Base-by-base conservation (phyloP, 2,888 invertebrate species). In the Hylaea fasciaria region DNA sequence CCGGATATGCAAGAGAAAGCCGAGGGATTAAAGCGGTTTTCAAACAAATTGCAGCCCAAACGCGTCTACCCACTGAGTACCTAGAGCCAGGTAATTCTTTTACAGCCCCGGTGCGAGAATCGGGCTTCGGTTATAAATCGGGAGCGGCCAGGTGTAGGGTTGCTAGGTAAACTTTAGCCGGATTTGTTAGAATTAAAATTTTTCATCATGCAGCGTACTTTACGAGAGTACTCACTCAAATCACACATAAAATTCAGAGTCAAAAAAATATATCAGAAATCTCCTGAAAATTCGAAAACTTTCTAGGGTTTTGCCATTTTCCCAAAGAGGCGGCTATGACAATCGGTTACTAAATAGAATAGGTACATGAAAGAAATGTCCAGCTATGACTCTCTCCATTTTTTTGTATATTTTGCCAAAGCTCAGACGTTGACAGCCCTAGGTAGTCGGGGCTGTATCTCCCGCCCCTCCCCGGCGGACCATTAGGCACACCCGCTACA, bases 401-500 rank as follows among this genome's bases (percentile, higher is more conserved):
- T n/a, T n/a, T n/a, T 22, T 22, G 2, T 22, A 22, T 3, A 22
- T 22, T 22, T 5, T 22, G 22, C 3, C n/a, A 22, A 22, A 22
- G 22, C 22, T 3, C 22, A 22, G 22, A 22, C 22, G 2, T 2
- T 22, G 22, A 22, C 22, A 22, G 22, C 22, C 22, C 22, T 22
- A 3, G 22, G 2, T 22, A 44, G 41, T 35, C 16, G 5, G 11
- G 13, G 17, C 49, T 43, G 44, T 53, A 49, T 50, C 32, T 50
- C 16, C 22, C 49, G 17, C 16, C 40, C 14, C 28, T 49, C 43
- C 50, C 51, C n/a, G 37, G 50, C 37, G 55, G 16, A 29, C 50
- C 55, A 51, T 61, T 56, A 52, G 37, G 37, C 46, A 39, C 61
- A 61, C 61, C 61, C 55, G 61, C 37, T 46, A 56, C 55, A 41